These are phyloP conservation scores for Tinamus guttatus DNA, from an alignment of 2,113 vertebrate species.

Conservation along the genomic window DNA sequence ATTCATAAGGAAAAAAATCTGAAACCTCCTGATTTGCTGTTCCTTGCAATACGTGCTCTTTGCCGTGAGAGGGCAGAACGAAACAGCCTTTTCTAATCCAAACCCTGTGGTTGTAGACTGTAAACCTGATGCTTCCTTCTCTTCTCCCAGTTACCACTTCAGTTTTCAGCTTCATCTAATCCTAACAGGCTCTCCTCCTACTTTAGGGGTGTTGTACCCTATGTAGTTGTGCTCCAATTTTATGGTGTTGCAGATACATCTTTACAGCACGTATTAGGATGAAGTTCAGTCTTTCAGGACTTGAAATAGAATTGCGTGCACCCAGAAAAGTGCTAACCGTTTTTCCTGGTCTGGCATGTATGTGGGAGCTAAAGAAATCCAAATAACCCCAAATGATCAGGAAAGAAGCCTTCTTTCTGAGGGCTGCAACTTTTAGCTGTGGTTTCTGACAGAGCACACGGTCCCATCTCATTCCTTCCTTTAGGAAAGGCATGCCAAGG, in stretches of 20 bases:
- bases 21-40: background rate
- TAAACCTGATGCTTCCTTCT: background rate
- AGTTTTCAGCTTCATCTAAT: background rate
- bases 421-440: background rate
- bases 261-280: background rate
- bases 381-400: background rate
- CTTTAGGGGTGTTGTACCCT: background rate
- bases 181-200: background rate
- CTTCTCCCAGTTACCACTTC: background rate
- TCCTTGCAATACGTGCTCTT: background rate
- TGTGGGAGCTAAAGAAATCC: background rate
- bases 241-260: accelerated
- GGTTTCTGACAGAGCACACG: background rate
- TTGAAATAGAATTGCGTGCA: background rate
- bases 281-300: background rate
- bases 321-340: background rate
- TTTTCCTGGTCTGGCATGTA: background rate
- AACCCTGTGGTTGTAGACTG: accelerated
- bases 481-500: background rate
- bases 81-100: background rate
- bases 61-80: slow-evolving; percentile 69
- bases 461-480: background rate
- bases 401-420: background rate
- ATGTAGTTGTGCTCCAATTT: background rate
- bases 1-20: background rate